Evolutionary conservation across 2,113 vertebrate genomes (phyloP).

Genomic region (Albula goreensis): DNA sequence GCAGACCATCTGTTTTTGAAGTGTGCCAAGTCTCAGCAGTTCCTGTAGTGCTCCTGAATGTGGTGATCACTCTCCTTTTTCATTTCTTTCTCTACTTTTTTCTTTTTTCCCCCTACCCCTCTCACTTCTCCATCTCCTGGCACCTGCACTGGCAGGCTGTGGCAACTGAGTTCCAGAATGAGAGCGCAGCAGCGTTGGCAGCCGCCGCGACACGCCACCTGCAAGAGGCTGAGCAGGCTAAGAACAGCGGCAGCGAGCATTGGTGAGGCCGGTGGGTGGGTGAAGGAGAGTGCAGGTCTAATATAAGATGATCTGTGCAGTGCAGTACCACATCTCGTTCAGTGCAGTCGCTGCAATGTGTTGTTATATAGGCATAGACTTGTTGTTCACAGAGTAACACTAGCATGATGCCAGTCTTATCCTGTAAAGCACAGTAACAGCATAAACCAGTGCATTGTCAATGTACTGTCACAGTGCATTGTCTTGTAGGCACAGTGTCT

Average conservation of each 20-base stretch:
- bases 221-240: constrained; percentile 93
- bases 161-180: constrained; percentile 95
- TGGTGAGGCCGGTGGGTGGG: constrained; percentile 72
- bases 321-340: not conserved
- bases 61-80: not conserved
- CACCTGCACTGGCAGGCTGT: constrained; percentile 74
- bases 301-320: not conserved
- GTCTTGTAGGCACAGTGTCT: not conserved
- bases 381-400: too few species aligned
- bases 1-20: too few species aligned
- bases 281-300: not conserved
- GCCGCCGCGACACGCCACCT: constrained; percentile 91
- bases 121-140: not conserved
- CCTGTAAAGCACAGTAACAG: too few species aligned
- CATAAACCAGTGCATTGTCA: not conserved
- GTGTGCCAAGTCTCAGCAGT: too few species aligned
- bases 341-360: too few species aligned
- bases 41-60: not conserved
- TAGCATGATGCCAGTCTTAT: too few species aligned
- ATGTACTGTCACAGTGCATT: not conserved
- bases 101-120: too few species aligned
- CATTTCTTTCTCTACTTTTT: not conserved
- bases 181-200: constrained; percentile 91
- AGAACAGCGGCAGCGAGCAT: constrained; percentile 80
- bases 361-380: too few species aligned